These are phyloP conservation scores for Apteryx mantelli DNA, from an alignment of 2,113 vertebrate species.

Conservation along the genomic window DNA sequence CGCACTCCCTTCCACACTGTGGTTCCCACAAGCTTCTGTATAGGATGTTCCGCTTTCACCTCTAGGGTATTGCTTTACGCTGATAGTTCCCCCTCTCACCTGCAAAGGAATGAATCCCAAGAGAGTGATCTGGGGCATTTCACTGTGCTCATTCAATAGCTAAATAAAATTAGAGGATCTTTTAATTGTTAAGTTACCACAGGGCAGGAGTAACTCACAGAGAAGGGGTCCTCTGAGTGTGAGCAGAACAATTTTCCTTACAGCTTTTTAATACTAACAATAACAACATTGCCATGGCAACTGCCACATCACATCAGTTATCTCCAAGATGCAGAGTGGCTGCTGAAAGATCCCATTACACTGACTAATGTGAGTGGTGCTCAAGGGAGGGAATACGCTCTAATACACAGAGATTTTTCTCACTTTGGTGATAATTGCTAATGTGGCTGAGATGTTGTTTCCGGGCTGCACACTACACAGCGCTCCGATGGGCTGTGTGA, in stretches of 20 bases:
- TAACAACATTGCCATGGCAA: slow-evolving; percentile 41
- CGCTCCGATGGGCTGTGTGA: not conserved
- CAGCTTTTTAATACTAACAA: slow-evolving; percentile 33
- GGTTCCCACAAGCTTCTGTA: not conserved
- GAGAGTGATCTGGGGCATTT: not conserved
- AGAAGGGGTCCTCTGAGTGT: not conserved
- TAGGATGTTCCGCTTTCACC: not conserved
- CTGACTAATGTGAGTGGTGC: not conserved
- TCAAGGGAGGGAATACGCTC: not conserved
- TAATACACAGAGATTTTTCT: not conserved
- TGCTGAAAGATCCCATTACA: slow-evolving; percentile 42
- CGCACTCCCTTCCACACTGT: not conserved
- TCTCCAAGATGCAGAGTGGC: slow-evolving; percentile 17
- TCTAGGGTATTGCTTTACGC: not conserved
- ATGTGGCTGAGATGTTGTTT: not conserved
- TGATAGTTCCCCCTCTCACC: not conserved
- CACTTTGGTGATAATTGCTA: not conserved
- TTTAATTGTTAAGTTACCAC: slow-evolving; percentile 1
- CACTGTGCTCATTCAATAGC: not conserved
- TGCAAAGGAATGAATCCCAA: not conserved
- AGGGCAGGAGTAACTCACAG: slow-evolving; percentile 4
- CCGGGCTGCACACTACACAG: not conserved
- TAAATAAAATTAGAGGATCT: not conserved
- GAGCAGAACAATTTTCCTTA: slow-evolving; percentile 25
- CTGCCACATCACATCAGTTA: not conserved